Conservation (phyloP, 2,888 invertebrate species). For the Elysia crispata region DNA sequence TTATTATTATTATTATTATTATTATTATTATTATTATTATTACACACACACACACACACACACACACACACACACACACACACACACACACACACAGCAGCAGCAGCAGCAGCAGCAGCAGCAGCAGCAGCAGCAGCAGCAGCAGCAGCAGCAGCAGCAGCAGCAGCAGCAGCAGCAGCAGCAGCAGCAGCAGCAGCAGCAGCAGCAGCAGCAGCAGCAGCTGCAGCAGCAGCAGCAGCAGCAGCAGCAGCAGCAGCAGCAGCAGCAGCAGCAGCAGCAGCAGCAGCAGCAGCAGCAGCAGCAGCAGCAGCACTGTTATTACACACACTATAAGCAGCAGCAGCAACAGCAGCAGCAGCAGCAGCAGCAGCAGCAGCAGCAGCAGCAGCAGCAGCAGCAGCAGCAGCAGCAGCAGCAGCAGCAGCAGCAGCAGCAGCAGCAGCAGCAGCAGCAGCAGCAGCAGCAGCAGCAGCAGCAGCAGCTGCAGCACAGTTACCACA, state of each 20-base stretch:
- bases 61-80: background rate
- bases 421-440: background rate
- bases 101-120: no score
- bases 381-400: background rate
- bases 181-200: background rate
- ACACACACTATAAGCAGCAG: background rate
- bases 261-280: background rate
- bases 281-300: background rate
- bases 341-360: background rate
- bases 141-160: background rate
- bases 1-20: background rate
- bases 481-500: no score
- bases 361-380: background rate
- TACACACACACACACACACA: no score
- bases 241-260: background rate
- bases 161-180: slow-evolving; percentile 3
- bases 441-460: no score
- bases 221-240: background rate
- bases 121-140: slow-evolving; percentile 4
- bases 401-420: background rate
- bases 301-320: background rate
- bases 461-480: no score
- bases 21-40: no score
- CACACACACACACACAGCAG: no score
- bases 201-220: background rate